Conservation (phyloP, 2,113 vertebrate genomes). For the Epinephelus moara region DNA sequence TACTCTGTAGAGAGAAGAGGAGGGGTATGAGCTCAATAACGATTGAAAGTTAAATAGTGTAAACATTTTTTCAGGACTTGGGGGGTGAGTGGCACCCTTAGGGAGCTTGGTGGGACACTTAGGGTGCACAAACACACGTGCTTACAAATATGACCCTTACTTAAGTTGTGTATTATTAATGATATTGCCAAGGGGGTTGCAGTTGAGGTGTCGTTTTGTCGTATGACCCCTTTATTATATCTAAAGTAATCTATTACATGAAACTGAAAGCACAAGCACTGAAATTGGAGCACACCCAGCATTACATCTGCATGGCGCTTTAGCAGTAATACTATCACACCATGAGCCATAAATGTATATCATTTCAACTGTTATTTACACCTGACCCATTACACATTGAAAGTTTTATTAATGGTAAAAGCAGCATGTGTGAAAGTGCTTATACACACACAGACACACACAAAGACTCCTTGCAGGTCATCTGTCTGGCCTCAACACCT, state of each 20-base stretch:
- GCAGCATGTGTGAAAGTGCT: conserved; percentile 17
- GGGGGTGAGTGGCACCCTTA: neutral
- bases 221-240: neutral
- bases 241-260: neutral
- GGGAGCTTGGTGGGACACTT: neutral
- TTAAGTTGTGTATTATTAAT: conserved; percentile 20
- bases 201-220: conserved; percentile 19
- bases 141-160: neutral
- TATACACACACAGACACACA: conserved; percentile 5
- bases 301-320: neutral
- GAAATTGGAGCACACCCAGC: neutral
- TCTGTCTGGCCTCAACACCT: conserved; percentile 64
- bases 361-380: neutral
- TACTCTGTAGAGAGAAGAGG: conserved; percentile 52
- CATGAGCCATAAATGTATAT: neutral
- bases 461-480: conserved; percentile 27
- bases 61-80: conserved; percentile 40
- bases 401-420: conserved; percentile 4
- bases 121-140: neutral
- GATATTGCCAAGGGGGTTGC: neutral
- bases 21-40: conserved; percentile 35
- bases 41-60: conserved; percentile 26
- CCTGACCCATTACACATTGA: neutral
- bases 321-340: neutral
- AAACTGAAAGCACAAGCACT: neutral